Conservation (phyloP, 1,140 invertebrate species). For the Platyscapa corneri region DNA sequence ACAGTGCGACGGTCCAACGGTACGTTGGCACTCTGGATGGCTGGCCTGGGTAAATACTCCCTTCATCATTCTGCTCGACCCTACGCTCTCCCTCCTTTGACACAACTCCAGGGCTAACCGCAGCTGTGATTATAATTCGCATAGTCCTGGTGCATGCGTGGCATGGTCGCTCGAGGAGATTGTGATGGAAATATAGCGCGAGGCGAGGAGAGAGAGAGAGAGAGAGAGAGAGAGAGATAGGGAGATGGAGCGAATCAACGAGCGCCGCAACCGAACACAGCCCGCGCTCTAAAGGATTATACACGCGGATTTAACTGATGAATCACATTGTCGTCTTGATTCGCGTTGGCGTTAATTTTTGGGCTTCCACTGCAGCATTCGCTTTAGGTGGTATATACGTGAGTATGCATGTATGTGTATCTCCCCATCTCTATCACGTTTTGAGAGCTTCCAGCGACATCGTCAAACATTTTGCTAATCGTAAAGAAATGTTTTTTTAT, state of each 20-base stretch:
- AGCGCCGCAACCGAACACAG: conserved; percentile 50
- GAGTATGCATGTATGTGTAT: not conserved
- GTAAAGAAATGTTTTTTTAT: too few species aligned
- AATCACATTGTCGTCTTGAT: conserved; percentile 76
- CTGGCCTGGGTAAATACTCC: conserved; percentile 70
- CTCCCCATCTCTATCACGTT: too few species aligned
- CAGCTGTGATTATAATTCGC: conserved; percentile 75
- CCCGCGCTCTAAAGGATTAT: conserved; percentile 72
- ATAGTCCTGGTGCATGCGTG: conserved; percentile 52
- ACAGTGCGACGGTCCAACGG: too few species aligned
- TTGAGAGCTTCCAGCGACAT: too few species aligned
- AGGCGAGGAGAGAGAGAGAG: too few species aligned
- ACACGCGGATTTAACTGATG: conserved; percentile 76
- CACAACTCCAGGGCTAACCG: conserved; percentile 66
- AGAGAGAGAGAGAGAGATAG: too few species aligned
- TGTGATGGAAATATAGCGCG: not conserved
- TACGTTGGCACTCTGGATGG: not conserved
- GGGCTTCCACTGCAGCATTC: not conserved
- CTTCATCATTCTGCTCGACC: conserved; percentile 56
- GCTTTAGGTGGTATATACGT: not conserved
- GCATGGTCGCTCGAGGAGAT: conserved; percentile 48
- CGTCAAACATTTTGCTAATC: too few species aligned
- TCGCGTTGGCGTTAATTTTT: conserved; percentile 75
- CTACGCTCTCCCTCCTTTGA: conserved; percentile 44
- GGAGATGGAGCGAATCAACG: conserved; percentile 44